Base-by-base conservation (phyloP, 1,140 invertebrate species). In the Drosophila nikananu region DNA sequence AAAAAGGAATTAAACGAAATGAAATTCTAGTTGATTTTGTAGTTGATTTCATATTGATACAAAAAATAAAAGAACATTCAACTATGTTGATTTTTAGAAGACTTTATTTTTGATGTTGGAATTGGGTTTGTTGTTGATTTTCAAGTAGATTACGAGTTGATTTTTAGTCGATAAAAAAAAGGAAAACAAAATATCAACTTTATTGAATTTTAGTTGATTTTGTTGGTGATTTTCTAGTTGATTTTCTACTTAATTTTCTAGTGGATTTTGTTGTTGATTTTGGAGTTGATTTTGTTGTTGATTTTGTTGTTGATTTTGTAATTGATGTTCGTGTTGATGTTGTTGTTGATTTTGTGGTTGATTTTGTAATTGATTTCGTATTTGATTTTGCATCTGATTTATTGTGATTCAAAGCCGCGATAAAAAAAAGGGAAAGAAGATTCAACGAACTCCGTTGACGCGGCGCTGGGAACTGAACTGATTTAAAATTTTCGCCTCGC, bases 401-500 rank as follows among this genome's bases (percentile, higher is more conserved):
- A 58, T 68, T 64, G 74, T 67, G 66, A 65, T 39, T 57, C 37
- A 39, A 57, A 58, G 71, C 61, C 54, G 62, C 37, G 23, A 70
- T 21, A 32, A 27, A 13, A 59, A 39, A 15, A 4, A 1, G 15
- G 15, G 8, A n/a, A 27, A n/a, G 48, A 52, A 44, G 70, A 37
- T 72, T 73, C 70, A 73, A 73, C 67, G 71, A 61, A 73, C 73
- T 61, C 23, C 70, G 70, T 70, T 70, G 58, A 62, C 68, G 57
- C 80, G 54, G 64, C 78, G 78, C 75, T 74, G 81, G 77, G 51
- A 86, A 86, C 54, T 57, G 54, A 57, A 57, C 82, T 86, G 82
- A 86, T 86, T 86, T 81, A 66, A 86, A 86, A 86, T 84, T 80
- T 58, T 64, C 17, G 39, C 59, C 51, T 74, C 74, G 21, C 21